Percentiles rank a stretch among this genome's conserved stretches.
phyloP scores from a whole-genome alignment of 2,888 invertebrate species.

The Ctena decussata region DNA sequence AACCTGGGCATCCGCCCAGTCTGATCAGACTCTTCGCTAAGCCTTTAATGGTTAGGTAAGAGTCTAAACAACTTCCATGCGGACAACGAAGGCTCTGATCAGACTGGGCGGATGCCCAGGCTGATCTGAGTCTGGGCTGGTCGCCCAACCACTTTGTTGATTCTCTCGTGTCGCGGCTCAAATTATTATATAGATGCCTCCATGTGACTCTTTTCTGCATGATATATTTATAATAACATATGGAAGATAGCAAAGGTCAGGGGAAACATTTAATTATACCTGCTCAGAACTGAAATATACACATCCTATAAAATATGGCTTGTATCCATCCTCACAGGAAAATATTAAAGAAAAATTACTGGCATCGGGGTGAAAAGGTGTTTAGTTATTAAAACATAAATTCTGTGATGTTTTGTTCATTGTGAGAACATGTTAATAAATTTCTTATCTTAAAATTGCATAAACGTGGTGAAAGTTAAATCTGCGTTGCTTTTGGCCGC shows the following conservation, averaged over 20 bases:
- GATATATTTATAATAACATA: neutral
- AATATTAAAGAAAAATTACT: constrained; percentile 44
- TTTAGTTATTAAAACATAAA: neutral
- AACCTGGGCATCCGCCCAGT: no score
- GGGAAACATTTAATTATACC: constrained; percentile 1
- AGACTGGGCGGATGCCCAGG: no score
- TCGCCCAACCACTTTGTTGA: no score
- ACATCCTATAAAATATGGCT: constrained; percentile 9
- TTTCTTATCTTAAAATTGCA: neutral
- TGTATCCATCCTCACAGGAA: constrained; percentile 48
- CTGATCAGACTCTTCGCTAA: no score
- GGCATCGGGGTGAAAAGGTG: constrained; percentile 17
- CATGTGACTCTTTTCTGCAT: neutral
- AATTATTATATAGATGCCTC: no score
- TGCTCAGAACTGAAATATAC: neutral
- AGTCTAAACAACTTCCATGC: no score
- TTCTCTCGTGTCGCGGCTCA: no score
- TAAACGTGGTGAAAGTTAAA: neutral
- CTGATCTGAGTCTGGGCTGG: no score
- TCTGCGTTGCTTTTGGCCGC: neutral
- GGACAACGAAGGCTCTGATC: no score
- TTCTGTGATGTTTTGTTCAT: constrained; percentile 6
- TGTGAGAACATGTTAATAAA: constrained; percentile 4
- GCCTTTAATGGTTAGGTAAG: no score
- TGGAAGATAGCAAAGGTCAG: neutral